Conservation (phyloP, 2,888 invertebrate species). For the Drosophila atroscutellata region DNA sequence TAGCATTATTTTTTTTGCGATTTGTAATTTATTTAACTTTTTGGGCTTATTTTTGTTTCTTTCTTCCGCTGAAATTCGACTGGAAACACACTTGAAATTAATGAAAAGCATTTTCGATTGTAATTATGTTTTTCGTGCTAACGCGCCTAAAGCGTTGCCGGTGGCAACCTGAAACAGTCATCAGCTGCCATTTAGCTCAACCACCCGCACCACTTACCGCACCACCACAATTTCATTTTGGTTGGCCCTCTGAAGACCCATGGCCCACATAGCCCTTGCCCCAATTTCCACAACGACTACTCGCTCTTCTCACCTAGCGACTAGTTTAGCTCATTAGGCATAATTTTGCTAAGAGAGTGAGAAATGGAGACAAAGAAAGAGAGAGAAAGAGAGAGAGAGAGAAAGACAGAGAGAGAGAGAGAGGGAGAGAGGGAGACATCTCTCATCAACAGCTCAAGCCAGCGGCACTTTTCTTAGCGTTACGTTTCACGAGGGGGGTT, state of each 20-base stretch:
- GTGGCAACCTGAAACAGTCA: constrained; percentile 42
- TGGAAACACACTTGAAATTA: constrained; percentile 73
- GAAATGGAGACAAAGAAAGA: neutral
- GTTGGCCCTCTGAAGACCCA: neutral
- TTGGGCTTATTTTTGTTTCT: constrained; percentile 10
- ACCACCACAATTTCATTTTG: neutral
- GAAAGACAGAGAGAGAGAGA: too few species aligned
- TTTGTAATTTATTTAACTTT: neutral
- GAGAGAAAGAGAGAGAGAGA: neutral
- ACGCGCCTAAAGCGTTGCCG: constrained; percentile 48
- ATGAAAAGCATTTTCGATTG: constrained; percentile 79
- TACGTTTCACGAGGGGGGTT: neutral
- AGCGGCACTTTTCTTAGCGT: constrained; percentile 17
- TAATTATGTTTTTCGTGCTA: constrained; percentile 77
- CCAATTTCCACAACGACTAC: neutral
- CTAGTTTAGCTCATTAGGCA: constrained; percentile 73
- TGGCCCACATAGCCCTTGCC: neutral
- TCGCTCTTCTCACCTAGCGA: neutral
- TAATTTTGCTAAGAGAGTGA: constrained; percentile 49
- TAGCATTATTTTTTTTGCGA: constrained; percentile 16
- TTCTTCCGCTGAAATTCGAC: constrained; percentile 25
- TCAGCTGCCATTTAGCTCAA: constrained; percentile 26
- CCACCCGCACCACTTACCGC: neutral
- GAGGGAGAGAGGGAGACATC: constrained; percentile 13
- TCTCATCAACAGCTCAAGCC: constrained; percentile 25